These are phyloP conservation scores for Troilus luridus DNA, from an alignment of 2,888 invertebrate species.

Conservation along the genomic window DNA sequence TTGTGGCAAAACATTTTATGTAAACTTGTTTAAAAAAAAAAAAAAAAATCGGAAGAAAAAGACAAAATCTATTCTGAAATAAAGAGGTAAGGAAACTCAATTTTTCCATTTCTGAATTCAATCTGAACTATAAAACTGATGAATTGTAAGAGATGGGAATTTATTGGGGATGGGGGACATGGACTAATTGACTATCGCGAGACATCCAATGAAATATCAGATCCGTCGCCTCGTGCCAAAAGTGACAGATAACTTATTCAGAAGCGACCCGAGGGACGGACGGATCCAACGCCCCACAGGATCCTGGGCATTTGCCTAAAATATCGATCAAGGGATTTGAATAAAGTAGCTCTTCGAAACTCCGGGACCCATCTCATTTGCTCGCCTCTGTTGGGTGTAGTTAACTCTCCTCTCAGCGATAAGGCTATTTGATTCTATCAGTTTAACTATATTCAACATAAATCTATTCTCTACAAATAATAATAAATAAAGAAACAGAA, in stretches of 20 bases:
- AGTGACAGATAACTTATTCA: slow-evolving; percentile 26
- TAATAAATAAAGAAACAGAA: too few species aligned
- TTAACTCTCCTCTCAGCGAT: background rate
- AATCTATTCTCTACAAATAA: too few species aligned
- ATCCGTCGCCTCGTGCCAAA: background rate
- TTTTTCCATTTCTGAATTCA: background rate
- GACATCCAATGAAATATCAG: background rate
- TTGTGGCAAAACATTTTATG: too few species aligned
- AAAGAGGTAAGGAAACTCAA: background rate
- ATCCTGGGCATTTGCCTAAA: background rate
- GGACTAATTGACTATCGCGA: background rate
- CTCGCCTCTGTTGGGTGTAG: background rate
- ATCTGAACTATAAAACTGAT: background rate
- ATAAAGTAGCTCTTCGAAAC: background rate
- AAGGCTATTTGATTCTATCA: background rate
- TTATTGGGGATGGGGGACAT: background rate
- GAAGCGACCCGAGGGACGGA: background rate
- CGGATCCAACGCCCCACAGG: background rate
- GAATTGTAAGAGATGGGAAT: background rate
- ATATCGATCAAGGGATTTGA: slow-evolving; percentile 40
- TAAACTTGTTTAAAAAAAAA: too few species aligned
- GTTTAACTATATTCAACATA: background rate
- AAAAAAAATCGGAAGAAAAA: too few species aligned
- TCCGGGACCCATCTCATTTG: slow-evolving; percentile 5
- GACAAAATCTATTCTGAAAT: too few species aligned